Evolutionary conservation across 2,797 vertebrate species (phyloP), one percentile per base, ranked within the genome.

Genomic region (Borostomias antarcticus): DNA sequence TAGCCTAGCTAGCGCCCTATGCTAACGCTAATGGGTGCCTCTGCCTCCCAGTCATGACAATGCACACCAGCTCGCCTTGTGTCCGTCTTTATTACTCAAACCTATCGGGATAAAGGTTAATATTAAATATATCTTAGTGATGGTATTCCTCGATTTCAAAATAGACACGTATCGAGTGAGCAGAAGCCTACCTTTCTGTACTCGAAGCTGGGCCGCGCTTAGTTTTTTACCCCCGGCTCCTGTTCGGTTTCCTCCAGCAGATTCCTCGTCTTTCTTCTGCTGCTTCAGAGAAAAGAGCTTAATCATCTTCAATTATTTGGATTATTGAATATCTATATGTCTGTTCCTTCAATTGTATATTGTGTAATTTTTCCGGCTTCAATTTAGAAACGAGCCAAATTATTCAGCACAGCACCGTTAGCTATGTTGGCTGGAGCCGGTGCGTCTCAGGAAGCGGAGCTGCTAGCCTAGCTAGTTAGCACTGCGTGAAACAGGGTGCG

Each of bases 191-290:
- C 96, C 96, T 94, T 97, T 98, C 92, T 96, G 95, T 86, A 96
- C 94, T 66, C 96, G 92, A 70, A 96, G 95, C 89, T 97, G 95
- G 78, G 96, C 95, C 89, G 96, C 96, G 78, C 96, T 96, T 75
- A 95, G 95, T 84, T 97, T 97, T 80, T 97, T 96, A 0, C 91
- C 92, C 82, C 91, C 91, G 90, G 87, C 86, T 82, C 93, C 95
- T 75, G 93, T 92, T 84, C 95, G 90, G 91, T 95, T 94, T 82
- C 94, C 96, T 83, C 96, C 95, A 62, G 95, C 95, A 83, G 95
- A 96, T 91, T 97, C 95, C 91, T 97, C 96, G 92, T 97, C 96
- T 93, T 97, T 98, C 93, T 98, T 98, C 94, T 97, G 96, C 91
- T 97, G 96, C 87, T 98, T 98, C 78, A 97, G 89, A 74, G 96